Percentiles rank a stretch among this genome's conserved stretches.
Evolutionary conservation across 2,888 invertebrate species (phyloP).

Genomic region (Odontothrips loti): DNA sequence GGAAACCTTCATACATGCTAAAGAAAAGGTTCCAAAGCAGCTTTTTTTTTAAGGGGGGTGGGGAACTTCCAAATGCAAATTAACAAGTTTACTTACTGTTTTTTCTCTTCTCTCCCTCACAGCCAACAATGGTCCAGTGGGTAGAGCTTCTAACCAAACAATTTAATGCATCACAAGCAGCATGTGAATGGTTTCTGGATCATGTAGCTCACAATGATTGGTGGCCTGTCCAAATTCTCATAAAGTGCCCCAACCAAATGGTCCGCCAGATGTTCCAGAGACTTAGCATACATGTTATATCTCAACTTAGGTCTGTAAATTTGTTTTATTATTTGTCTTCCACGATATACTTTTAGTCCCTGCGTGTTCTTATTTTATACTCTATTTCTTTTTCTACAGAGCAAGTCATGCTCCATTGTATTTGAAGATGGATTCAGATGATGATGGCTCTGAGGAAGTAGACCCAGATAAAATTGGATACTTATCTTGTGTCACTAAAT

Average conservation of each 20-base stretch:
- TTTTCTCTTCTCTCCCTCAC: slow-evolving; percentile 36
- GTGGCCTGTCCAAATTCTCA: slow-evolving; percentile 91
- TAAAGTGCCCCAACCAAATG: slow-evolving; percentile 96
- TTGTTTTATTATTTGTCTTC: slow-evolving; percentile 29
- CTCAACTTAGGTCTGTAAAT: slow-evolving; percentile 65
- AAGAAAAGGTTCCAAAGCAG: slow-evolving; percentile 87
- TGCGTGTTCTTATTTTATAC: not conserved
- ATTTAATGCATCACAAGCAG: slow-evolving; percentile 84
- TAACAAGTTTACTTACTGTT: slow-evolving; percentile 28
- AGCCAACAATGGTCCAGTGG: slow-evolving; percentile 96
- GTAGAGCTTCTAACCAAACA: slow-evolving; percentile 92
- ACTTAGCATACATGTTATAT: slow-evolving; percentile 90
- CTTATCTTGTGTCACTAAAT: slow-evolving; percentile 85
- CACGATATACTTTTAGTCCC: slow-evolving; percentile 29
- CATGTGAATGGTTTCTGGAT: slow-evolving; percentile 87
- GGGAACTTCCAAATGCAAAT: not conserved
- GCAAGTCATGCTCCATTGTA: slow-evolving; percentile 59
- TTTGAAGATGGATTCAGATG: slow-evolving; percentile 53
- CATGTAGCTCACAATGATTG: slow-evolving; percentile 91
- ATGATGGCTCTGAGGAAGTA: slow-evolving; percentile 56
- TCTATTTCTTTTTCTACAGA: slow-evolving; percentile 41
- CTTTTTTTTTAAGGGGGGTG: slow-evolving; percentile 45
- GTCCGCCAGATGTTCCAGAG: slow-evolving; percentile 95
- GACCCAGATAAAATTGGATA: slow-evolving; percentile 59
- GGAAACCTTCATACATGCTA: slow-evolving; percentile 94